Evolutionary conservation across 2,888 invertebrate genomes (phyloP).

Genomic region (Lepidocyrtinus sp.): DNA sequence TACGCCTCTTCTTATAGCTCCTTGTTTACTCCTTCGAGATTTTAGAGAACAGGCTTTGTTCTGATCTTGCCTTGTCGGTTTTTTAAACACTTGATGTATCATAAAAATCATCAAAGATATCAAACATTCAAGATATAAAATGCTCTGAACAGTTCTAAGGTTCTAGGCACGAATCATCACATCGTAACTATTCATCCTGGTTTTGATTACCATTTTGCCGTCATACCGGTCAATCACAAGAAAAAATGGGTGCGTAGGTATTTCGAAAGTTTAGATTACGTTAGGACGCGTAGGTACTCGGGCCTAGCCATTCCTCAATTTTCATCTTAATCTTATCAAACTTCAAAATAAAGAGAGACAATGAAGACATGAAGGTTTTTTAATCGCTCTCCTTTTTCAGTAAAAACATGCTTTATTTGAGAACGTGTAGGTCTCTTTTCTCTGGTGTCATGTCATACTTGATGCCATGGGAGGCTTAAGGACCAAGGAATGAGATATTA

Average conservation of each 20-base stretch:
- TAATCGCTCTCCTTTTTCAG: not conserved
- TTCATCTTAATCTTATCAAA: not conserved
- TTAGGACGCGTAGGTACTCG: too few species aligned
- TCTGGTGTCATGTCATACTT: not conserved
- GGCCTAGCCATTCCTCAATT: too few species aligned
- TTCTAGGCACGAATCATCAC: not conserved
- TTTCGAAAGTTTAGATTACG: too few species aligned
- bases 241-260: too few species aligned
- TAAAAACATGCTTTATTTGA: too few species aligned
- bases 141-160: not conserved
- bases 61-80: not conserved
- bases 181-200: not conserved
- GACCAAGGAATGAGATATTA: too few species aligned
- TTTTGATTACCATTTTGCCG: not conserved
- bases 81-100: not conserved
- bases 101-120: too few species aligned
- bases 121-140: too few species aligned
- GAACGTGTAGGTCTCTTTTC: not conserved
- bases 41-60: not conserved
- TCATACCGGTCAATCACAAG: not conserved
- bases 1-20: not conserved
- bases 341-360: not conserved
- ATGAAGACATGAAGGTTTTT: not conserved
- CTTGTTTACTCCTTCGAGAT: too few species aligned
- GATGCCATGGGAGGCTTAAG: too few species aligned